Conservation (phyloP, 2,888 invertebrate species). For the Trichopoda pennipes region DNA sequence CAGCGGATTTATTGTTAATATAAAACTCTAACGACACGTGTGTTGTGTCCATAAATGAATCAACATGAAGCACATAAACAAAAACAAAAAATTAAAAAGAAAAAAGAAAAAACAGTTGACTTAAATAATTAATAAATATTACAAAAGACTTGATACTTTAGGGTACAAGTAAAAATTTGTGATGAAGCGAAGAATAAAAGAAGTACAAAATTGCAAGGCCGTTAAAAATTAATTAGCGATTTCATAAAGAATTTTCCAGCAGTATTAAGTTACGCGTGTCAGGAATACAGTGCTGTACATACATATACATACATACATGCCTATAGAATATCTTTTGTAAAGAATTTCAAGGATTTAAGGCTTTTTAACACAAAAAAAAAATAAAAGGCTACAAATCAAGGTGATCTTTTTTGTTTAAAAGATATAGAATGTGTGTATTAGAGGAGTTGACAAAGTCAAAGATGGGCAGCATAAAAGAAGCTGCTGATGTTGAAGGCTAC, state of each 20-base stretch:
- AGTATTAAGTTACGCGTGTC: conserved; percentile 59
- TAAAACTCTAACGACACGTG: conserved; percentile 22
- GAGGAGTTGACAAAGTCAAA: conserved; percentile 5
- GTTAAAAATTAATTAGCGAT: conserved; percentile 11
- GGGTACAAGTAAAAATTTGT: background rate
- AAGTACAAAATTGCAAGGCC: conserved; percentile 1
- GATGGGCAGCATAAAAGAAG: conserved; percentile 30
- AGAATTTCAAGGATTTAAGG: conserved; percentile 8
- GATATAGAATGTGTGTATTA: background rate
- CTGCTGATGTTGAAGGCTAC: conserved; percentile 36
- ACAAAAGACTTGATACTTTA: conserved; percentile 20
- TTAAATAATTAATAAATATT: conserved; percentile 4
- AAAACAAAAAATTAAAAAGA: no score
- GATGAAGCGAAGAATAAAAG: background rate
- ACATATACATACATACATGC: no score
- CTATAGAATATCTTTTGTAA: background rate
- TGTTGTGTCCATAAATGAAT: conserved; percentile 45
- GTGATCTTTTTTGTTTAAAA: background rate
- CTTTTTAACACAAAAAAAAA: conserved; percentile 19
- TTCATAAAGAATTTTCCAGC: conserved; percentile 33
- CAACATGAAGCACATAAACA: conserved; percentile 16
- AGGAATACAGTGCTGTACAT: background rate
- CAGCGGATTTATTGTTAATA: background rate
- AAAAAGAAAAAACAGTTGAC: background rate
- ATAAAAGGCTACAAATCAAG: conserved; percentile 46